Evolutionary conservation across 1,140 invertebrate species (phyloP).

Genomic region (Homarus americanus): DNA sequence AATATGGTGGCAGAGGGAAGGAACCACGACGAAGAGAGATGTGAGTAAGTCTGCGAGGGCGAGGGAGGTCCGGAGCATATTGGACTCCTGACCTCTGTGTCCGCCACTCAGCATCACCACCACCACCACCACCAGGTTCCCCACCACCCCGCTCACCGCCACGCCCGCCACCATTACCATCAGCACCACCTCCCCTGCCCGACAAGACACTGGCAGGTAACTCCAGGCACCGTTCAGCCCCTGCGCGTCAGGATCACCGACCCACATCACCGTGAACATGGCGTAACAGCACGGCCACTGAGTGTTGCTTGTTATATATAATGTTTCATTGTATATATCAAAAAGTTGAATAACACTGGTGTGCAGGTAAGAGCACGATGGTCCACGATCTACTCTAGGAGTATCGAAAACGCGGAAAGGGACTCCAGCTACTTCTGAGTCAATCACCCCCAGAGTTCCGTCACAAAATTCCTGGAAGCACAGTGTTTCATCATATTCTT

Average conservation of each 20-base stretch:
- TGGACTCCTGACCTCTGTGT: conserved; percentile 8
- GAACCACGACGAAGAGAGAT: conserved; percentile 23
- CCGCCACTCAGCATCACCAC: background rate
- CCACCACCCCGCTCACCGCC: conserved; percentile 16
- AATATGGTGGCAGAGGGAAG: conserved; percentile 21
- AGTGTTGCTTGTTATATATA: conserved; percentile 1
- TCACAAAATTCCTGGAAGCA: conserved; percentile 30
- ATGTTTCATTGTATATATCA: background rate
- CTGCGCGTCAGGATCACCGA: conserved; percentile 1
- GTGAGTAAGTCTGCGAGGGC: conserved; percentile 36
- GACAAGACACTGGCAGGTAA: conserved; percentile 44
- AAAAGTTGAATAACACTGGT: background rate
- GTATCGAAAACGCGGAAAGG: background rate
- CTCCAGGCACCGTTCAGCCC: conserved; percentile 46
- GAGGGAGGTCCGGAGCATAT: conserved; percentile 40
- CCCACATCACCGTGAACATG: conserved; percentile 9
- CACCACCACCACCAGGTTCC: conserved; percentile 30
- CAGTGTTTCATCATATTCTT: background rate
- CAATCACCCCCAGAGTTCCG: background rate
- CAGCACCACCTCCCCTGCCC: conserved; percentile 35
- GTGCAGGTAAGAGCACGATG: background rate
- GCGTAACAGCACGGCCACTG: conserved; percentile 59
- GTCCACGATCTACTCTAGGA: background rate
- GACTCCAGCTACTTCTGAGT: background rate
- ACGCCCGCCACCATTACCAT: conserved; percentile 32